phyloP scores from a whole-genome alignment of 2,113 vertebrate genomes.

The Colistium nudipinnis region DNA sequence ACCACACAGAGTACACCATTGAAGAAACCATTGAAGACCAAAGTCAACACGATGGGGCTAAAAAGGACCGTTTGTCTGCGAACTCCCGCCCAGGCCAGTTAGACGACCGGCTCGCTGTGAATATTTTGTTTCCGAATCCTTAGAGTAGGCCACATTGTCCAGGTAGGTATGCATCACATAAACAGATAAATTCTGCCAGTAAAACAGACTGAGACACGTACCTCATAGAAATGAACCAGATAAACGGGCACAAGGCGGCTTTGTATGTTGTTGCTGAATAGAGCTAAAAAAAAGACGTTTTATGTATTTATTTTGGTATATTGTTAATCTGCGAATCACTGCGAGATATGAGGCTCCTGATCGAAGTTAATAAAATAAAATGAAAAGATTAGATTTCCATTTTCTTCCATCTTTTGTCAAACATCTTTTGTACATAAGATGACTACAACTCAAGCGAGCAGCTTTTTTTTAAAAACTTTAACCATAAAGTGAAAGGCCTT shows the following conservation, averaged over 20 bases:
- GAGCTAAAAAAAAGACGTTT: background rate
- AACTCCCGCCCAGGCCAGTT: conserved; percentile 13
- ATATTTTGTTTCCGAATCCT: conserved; percentile 36
- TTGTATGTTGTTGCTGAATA: background rate
- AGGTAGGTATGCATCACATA: background rate
- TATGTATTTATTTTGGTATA: no score
- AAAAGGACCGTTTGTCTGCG: conserved; percentile 63
- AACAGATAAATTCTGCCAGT: background rate
- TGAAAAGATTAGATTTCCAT: no score
- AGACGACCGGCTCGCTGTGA: conserved; percentile 25
- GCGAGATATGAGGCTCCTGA: no score
- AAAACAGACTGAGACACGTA: background rate
- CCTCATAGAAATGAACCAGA: background rate
- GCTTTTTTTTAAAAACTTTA: background rate
- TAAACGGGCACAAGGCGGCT: background rate
- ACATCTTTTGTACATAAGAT: no score
- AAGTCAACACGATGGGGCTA: conserved; percentile 67
- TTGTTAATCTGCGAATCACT: no score
- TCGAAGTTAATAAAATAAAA: no score
- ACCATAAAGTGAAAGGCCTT: background rate
- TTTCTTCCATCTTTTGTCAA: no score
- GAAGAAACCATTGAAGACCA: conserved; percentile 73
- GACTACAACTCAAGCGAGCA: no score
- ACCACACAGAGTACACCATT: conserved; percentile 59
- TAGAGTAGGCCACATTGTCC: conserved; percentile 40